Percentiles rank a stretch among this genome's conserved stretches.
phyloP scores from a whole-genome alignment of 1,140 invertebrate species.

The Cataglyphis hispanica region DNA sequence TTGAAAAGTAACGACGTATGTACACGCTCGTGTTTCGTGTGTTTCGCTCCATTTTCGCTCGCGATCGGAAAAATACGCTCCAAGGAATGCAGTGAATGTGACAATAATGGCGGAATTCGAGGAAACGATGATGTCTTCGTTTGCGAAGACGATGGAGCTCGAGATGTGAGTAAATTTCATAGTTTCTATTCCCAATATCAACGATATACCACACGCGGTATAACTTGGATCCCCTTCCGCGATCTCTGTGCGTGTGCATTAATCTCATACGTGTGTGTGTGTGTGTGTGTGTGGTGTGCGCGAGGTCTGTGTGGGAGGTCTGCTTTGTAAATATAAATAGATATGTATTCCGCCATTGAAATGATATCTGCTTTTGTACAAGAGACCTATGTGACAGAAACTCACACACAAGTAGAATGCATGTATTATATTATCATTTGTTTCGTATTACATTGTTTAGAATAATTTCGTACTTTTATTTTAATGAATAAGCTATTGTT shows the following conservation, averaged over 20 bases:
- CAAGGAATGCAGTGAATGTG: not conserved
- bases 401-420: not conserved
- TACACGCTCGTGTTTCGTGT: not conserved
- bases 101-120: slow-evolving; percentile 43
- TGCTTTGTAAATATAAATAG: slow-evolving; percentile 50
- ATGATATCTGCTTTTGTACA: not conserved
- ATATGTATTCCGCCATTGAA: not conserved
- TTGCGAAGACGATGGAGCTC: not conserved
- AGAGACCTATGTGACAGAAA: not conserved
- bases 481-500: not conserved
- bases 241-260: not conserved
- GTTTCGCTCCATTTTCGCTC: not conserved
- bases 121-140: slow-evolving; percentile 15
- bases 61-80: not conserved
- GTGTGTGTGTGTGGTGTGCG: not conserved
- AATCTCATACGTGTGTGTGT: not conserved
- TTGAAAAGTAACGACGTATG: slow-evolving; percentile 51
- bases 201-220: too few relatives aligned
- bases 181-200: too few relatives aligned
- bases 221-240: not conserved
- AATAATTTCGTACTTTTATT: not conserved
- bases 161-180: slow-evolving; percentile 35
- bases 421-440: not conserved
- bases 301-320: not conserved
- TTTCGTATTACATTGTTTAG: not conserved